phyloP scores from a whole-genome alignment of 2,888 invertebrate species.

The Oligia fasciuncula region DNA sequence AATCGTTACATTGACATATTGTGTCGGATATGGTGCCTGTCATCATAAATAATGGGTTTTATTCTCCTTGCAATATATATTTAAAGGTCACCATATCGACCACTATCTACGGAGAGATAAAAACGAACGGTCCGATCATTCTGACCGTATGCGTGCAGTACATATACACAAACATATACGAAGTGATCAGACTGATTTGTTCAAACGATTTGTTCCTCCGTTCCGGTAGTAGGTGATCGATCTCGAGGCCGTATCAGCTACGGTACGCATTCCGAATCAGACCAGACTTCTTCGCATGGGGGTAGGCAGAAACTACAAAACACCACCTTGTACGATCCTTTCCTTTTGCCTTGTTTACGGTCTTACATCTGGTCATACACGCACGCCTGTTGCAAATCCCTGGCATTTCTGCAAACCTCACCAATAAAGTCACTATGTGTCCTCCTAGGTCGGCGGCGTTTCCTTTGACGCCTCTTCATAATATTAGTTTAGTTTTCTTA shows the following conservation, averaged over 20 bases:
- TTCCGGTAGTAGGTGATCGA: neutral
- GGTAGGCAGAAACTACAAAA: neutral
- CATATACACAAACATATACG: too few relatives aligned
- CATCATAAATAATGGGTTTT: constrained; percentile 18
- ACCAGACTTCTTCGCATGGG: neutral
- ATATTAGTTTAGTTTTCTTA: neutral
- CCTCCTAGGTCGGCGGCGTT: neutral
- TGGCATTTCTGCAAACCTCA: neutral
- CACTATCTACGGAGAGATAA: neutral
- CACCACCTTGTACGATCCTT: neutral
- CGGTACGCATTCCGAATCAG: neutral
- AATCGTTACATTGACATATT: constrained; percentile 22
- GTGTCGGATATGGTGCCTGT: constrained; percentile 12
- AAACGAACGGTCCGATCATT: neutral
- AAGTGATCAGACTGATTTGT: neutral
- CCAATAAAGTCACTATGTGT: neutral
- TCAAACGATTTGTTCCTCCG: neutral
- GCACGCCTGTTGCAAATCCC: neutral
- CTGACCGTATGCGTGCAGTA: neutral
- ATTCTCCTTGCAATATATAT: constrained; percentile 3
- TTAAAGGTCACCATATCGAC: neutral
- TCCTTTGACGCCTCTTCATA: neutral
- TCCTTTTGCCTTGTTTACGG: too few relatives aligned
- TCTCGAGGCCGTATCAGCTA: neutral
- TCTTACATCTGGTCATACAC: neutral